Evolutionary conservation across 2,888 invertebrate genomes (phyloP), one percentile per base, ranked within the genome.

Genomic region (Cantharis flavilabris): DNA sequence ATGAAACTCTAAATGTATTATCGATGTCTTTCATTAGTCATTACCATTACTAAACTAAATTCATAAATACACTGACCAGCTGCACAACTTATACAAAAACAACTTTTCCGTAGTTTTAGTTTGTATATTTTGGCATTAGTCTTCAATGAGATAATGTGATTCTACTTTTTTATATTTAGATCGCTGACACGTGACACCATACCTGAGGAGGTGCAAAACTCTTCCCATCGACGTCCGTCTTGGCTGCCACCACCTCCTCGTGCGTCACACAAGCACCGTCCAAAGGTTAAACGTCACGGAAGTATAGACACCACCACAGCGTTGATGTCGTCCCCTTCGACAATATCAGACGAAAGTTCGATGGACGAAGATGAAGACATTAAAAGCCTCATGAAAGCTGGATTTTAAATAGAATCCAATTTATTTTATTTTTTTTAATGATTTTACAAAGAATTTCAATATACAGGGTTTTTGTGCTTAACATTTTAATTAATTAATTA

Each of bases 151-250:
- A n/a, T 49, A 49, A 7, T 49, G n/a, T 49, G n/a, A 49, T 49
- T 13, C 2, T n/a, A 2, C 7, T n/a, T 49, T 49, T 49, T 49
- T 49, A 5, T 13, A 23, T 62, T 30, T 82, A 92, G 92, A 76
- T 91, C 91, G n/a, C 84, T 92, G 81, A 91, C 91, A 63, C 90
- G 93, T 82, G 93, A 93, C 86, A 92, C 92, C 79, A 94, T 94
- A 84, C 94, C 94, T 74, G 94, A 94, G 89, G 94, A 94, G 85
- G 82, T 81, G 70, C 79, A 84, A 70, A 85, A 82, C 20, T 82
- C 81, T 23, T 83, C 84, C 13, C 80, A 84, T 23, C 83, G 86
- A 74, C 84, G 87, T 62, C 85, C 87, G 1, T 86, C 86, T 73
- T 89, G 86, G 88, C 87, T 86, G 82, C 86, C 85, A 82, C 88